Percentiles rank a stretch among this genome's conserved stretches.
phyloP scores from a whole-genome alignment of 2,888 invertebrate genomes.

The Bugulina stolonifera region DNA sequence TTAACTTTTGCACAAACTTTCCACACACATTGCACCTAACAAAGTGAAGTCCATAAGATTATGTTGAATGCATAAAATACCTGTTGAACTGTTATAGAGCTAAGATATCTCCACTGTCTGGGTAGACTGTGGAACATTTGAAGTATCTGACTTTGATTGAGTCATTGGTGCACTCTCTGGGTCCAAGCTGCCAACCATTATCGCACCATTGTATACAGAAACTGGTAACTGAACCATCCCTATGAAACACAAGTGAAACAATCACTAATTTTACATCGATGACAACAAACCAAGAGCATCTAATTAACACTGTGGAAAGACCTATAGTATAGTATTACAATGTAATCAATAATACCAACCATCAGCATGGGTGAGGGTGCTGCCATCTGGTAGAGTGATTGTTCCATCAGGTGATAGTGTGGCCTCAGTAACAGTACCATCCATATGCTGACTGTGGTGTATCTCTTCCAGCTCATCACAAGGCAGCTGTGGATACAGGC shows the following conservation, averaged over 20 bases:
- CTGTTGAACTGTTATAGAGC: no score
- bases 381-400: constrained; percentile 77
- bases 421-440: constrained; percentile 62
- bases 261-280: not conserved
- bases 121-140: not conserved
- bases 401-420: constrained; percentile 86
- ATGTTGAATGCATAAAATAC: no score
- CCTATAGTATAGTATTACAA: no score
- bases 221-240: constrained; percentile 22
- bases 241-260: not conserved
- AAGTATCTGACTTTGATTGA: not conserved
- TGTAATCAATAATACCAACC: no score
- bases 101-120: constrained; percentile 20
- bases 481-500: not conserved
- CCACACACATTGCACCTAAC: no score
- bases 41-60: no score
- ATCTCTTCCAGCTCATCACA: constrained; percentile 1
- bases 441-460: not conserved
- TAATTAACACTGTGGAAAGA: no score
- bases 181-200: constrained; percentile 1
- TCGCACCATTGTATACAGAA: constrained; percentile 5
- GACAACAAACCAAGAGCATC: no score
- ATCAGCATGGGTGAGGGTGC: not conserved
- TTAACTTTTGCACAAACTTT: no score
- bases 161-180: not conserved